A percentile compares a stretch with the other conserved stretches of the same genome.
phyloP scores from a whole-genome alignment of 2,797 vertebrate species.

The Selene dorsalis region DNA sequence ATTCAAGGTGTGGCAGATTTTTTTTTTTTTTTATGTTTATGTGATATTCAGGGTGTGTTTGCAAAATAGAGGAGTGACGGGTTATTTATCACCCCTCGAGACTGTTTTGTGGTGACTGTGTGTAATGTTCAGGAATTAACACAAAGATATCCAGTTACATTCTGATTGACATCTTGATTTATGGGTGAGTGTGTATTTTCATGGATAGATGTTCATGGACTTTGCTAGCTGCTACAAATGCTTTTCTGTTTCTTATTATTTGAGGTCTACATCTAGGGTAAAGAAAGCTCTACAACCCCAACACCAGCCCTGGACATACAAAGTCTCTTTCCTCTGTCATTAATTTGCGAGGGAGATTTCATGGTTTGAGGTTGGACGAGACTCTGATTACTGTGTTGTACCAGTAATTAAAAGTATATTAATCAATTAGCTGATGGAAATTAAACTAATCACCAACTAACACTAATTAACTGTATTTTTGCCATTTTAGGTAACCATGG shows the following conservation, averaged over 20 bases:
- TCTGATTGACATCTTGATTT: slow-evolving; percentile 20
- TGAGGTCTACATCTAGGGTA: not conserved
- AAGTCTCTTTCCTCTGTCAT: not conserved
- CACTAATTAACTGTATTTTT: too few relatives aligned
- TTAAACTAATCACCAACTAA: not conserved
- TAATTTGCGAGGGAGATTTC: not conserved
- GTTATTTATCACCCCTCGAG: slow-evolving; percentile 1
- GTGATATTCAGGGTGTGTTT: slow-evolving; percentile 6
- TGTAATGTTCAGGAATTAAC: slow-evolving; percentile 16
- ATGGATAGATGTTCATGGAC: slow-evolving; percentile 22
- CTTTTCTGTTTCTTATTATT: slow-evolving; percentile 1
- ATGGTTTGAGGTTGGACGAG: not conserved
- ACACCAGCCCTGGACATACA: not conserved
- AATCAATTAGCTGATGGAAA: not conserved
- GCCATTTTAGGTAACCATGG: too few relatives aligned
- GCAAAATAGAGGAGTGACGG: not conserved
- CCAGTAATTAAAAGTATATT: not conserved
- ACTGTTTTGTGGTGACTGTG: slow-evolving; percentile 6
- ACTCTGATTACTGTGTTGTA: not conserved
- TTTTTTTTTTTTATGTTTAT: slow-evolving; percentile 3
- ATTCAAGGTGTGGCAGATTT: slow-evolving; percentile 11
- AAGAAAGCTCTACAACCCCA: not conserved
- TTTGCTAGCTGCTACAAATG: not conserved
- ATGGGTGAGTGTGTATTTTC: slow-evolving; percentile 12
- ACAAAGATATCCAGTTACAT: slow-evolving; percentile 4